phyloP scores from a whole-genome alignment of 1,140 invertebrate species.

The Rhysida immarginata region DNA sequence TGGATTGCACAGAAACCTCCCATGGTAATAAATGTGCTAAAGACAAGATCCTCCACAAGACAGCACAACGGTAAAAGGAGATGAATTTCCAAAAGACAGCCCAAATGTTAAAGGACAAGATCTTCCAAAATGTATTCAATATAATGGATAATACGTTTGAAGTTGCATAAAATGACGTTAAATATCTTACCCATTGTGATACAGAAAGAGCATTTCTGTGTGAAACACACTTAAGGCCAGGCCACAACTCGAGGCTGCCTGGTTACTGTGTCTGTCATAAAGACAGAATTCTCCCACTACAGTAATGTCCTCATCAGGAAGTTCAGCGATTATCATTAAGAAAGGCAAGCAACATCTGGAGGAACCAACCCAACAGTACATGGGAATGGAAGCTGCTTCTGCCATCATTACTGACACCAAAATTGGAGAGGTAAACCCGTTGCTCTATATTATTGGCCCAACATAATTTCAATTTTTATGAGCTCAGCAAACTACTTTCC shows the following conservation, averaged over 20 bases:
- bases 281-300: too few species aligned
- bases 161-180: neutral
- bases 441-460: neutral
- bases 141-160: too few species aligned
- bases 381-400: too few species aligned
- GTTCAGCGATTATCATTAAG: too few species aligned
- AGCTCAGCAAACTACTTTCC: neutral
- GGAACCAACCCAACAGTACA: neutral
- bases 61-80: neutral
- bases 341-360: too few species aligned
- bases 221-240: too few species aligned
- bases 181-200: neutral
- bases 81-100: neutral
- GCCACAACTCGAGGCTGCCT: neutral
- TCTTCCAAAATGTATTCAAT: too few species aligned
- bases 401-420: too few species aligned
- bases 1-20: neutral
- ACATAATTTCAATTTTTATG: neutral
- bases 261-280: too few species aligned
- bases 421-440: neutral
- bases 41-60: neutral
- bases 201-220: too few species aligned
- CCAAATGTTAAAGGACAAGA: too few species aligned
- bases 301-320: neutral
- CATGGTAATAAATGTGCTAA: neutral